Evolutionary conservation across 2,888 invertebrate genomes (phyloP).

Genomic region (Rhodophaea formosa): DNA sequence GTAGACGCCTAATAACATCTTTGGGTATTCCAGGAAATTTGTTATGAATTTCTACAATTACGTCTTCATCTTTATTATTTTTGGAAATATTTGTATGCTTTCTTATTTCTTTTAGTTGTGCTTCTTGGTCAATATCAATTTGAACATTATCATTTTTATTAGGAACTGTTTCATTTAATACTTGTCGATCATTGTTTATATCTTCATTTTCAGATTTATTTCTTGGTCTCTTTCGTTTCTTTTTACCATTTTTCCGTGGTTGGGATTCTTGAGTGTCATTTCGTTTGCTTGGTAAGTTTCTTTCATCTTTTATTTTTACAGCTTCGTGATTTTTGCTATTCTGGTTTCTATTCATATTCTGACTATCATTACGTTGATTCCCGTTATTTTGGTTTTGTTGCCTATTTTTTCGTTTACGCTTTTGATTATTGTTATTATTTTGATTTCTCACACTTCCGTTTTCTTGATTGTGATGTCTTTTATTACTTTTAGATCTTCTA

Average conservation of each 20-base stretch:
- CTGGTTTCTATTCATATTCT: not conserved
- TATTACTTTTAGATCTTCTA: not conserved
- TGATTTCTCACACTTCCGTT: not conserved
- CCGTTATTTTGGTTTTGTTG: not conserved
- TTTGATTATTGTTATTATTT: not conserved
- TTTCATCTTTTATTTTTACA: not conserved
- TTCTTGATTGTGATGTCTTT: not conserved
- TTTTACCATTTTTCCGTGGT: not conserved
- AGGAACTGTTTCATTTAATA: not conserved
- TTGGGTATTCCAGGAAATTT: constrained; percentile 38
- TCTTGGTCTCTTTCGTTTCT: not conserved
- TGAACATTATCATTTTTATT: not conserved
- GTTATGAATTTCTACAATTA: constrained; percentile 29
- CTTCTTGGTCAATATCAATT: not conserved
- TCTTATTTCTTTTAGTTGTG: not conserved
- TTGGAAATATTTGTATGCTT: not conserved
- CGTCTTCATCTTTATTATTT: constrained; percentile 29
- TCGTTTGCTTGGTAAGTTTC: not conserved
- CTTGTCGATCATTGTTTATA: not conserved
- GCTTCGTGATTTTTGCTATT: not conserved
- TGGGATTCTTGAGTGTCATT: not conserved
- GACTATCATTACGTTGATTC: not conserved
- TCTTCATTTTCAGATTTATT: not conserved
- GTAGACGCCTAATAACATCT: constrained; percentile 28
- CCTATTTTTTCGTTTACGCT: not conserved